phyloP scores from a whole-genome alignment of 2,888 invertebrate species.

The Herminia tarsipennalis region DNA sequence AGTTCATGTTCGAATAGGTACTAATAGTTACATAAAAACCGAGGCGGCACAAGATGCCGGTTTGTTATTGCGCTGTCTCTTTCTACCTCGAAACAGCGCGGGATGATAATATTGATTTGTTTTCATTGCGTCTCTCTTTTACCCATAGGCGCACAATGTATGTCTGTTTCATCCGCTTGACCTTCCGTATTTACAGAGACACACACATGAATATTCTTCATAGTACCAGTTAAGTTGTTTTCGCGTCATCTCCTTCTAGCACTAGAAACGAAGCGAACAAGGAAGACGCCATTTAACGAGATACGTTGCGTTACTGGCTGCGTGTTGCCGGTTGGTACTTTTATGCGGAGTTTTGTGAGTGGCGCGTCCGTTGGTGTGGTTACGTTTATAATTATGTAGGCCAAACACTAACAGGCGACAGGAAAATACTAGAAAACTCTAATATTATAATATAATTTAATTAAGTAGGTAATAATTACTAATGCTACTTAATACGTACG shows the following conservation, averaged over 20 bases:
- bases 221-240: constrained; percentile 77
- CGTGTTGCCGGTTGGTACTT: constrained; percentile 53
- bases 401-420: constrained; percentile 36
- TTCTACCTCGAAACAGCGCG: constrained; percentile 71
- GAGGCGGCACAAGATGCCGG: constrained; percentile 77
- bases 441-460: constrained; percentile 1
- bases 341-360: constrained; percentile 46
- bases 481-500: too few species aligned
- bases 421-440: not conserved
- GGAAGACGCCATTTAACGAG: constrained; percentile 62
- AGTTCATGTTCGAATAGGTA: constrained; percentile 58
- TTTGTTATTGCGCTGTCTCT: constrained; percentile 83
- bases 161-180: constrained; percentile 70
- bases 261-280: constrained; percentile 58
- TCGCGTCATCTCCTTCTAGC: constrained; percentile 80
- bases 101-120: constrained; percentile 84
- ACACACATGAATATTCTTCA: constrained; percentile 40
- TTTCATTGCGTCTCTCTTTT: constrained; percentile 84
- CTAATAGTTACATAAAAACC: constrained; percentile 48
- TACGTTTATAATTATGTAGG: constrained; percentile 49
- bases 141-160: constrained; percentile 63
- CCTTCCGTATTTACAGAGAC: constrained; percentile 81
- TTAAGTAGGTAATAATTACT: too few species aligned
- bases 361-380: constrained; percentile 34
- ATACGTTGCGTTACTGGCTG: constrained; percentile 48